Conservation (phyloP, 2,113 vertebrate species). For the Paratilapia polleni region DNA sequence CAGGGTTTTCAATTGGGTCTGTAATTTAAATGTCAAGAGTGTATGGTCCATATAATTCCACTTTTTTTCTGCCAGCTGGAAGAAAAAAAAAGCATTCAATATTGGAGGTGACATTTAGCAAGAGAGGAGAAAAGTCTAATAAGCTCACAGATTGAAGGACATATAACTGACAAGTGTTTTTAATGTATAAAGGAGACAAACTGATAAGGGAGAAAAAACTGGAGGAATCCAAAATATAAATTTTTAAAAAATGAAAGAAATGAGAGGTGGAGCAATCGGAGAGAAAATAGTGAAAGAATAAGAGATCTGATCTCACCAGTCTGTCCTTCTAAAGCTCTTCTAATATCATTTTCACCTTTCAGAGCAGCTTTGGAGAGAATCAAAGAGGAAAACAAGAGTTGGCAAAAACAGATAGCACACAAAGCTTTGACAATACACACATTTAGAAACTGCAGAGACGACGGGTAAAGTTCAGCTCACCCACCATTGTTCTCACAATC, state of each 20-base stretch:
- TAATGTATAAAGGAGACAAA: constrained; percentile 21
- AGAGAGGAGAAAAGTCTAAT: constrained; percentile 42
- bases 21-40: constrained; percentile 69
- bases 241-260: constrained; percentile 11
- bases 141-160: constrained; percentile 44
- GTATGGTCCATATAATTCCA: constrained; percentile 59
- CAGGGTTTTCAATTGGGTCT: constrained; percentile 45
- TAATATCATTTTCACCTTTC: background rate
- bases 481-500: background rate
- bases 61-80: constrained; percentile 42
- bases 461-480: constrained; percentile 19
- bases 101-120: constrained; percentile 68
- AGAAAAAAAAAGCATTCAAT: constrained; percentile 45
- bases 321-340: background rate
- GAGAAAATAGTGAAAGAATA: background rate
- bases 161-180: constrained; percentile 45
- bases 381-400: background rate
- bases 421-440: background rate
- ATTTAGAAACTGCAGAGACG: background rate
- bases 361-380: background rate
- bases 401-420: background rate
- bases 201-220: background rate
- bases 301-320: constrained; percentile 4
- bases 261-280: background rate
- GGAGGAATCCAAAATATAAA: background rate